Base-by-base conservation (phyloP, 2,113 vertebrate species). In the Alligator mississippiensis region DNA sequence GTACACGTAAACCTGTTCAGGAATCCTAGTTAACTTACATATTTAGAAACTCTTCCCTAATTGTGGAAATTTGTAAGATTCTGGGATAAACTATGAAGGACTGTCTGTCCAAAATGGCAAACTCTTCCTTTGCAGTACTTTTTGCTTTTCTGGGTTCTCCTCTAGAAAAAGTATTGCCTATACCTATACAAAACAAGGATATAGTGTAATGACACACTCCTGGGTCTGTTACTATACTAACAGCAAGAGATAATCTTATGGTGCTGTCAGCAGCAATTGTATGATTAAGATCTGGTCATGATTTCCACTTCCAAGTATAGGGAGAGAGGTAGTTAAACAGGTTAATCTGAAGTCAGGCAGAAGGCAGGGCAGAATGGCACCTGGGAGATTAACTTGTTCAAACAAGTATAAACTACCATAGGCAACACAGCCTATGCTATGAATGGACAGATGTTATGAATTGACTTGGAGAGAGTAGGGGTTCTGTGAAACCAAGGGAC, bases 1-100 rank as follows among this genome's bases (percentile, higher is more conserved):
- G 19, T 4, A n/a, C 28, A 16, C 2, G 58, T 3, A 27, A 38
- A 57, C 3, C 4, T 7, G 0, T 25, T 63, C 22, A 34, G 28
- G 28, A 15, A 15, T 11, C 22, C 11, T 5, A 11, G 76, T 30
- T 58, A n/a, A 47, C 59, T 47, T 9, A 30, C 8, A 8, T 9
- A 38, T 13, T 28, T 22, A 68, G 17, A n/a, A 30, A 13, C 28
- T 63, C 38, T 11, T 57, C 3, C 68, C 27, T 22, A 57, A 16
- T 12, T 74, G 77, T 22, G 54, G 6, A 5, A 8, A 54, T 54
- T 30, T 19, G 12, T 4, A 74, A 22, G 74, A 9, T 60, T 22
- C 66, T 27, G 3, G 28, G 28, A 17, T 17, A 9, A 81, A 34
- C 21, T 19, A 57, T 57, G 57, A 55, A 24, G 34, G 27, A 38